These are phyloP conservation scores for Drosophila kepulauana DNA, from an alignment of 1,140 invertebrate species.

Conservation along the genomic window DNA sequence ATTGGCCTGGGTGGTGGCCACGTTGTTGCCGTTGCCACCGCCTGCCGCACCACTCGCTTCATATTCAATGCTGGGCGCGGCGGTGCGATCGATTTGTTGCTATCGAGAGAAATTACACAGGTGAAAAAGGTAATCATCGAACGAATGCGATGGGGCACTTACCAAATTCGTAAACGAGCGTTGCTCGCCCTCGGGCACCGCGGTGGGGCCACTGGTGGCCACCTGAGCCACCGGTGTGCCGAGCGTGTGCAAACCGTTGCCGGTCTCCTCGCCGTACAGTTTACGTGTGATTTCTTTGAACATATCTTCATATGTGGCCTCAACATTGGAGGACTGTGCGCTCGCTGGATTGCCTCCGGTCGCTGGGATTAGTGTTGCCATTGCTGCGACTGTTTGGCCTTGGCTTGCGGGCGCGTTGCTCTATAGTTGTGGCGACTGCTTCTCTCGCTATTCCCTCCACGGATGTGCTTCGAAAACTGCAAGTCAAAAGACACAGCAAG, in stretches of 20 bases:
- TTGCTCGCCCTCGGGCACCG: constrained; percentile 83
- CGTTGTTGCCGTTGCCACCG: constrained; percentile 56
- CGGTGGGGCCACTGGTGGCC: constrained; percentile 83
- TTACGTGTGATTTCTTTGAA: constrained; percentile 95
- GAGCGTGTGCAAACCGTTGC: constrained; percentile 86
- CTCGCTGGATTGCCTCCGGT: constrained; percentile 73
- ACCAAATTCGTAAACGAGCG: constrained; percentile 85
- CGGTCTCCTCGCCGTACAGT: constrained; percentile 93
- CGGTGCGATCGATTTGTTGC: constrained; percentile 83
- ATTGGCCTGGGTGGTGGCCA: constrained; percentile 68
- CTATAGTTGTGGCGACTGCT: constrained; percentile 58
- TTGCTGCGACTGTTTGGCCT: constrained; percentile 71
- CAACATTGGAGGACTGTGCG: constrained; percentile 84
- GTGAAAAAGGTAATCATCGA: no score
- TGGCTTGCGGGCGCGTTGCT: constrained; percentile 65
- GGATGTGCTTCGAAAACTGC: constrained; percentile 65
- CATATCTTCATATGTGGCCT: constrained; percentile 85
- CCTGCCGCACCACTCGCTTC: constrained; percentile 66
- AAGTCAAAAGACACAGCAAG: neutral
- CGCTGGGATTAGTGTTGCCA: constrained; percentile 84
- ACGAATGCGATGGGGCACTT: constrained; percentile 24
- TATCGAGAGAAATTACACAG: constrained; percentile 6
- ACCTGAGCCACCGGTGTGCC: constrained; percentile 84
- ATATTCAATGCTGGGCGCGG: constrained; percentile 82
- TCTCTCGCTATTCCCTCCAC: constrained; percentile 69